Base-by-base conservation (phyloP, 37 sponge, comb jelly and placozoan genomes). In the Diacarnus erythraeanus region DNA sequence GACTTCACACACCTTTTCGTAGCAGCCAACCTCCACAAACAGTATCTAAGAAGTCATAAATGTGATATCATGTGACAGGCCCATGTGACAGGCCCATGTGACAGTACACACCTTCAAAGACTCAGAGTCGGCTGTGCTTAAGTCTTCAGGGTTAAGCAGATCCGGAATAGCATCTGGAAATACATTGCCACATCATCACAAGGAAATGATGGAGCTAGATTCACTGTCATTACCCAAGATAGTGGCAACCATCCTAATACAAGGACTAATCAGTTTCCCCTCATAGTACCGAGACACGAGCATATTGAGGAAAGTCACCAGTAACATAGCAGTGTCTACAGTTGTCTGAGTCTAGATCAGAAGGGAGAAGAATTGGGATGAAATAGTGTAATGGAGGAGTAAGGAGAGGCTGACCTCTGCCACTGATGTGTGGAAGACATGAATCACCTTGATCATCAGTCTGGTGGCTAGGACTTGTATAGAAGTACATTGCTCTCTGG, bases 11-110 rank as follows among this genome's bases (percentile, higher is more conserved):
- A 89, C 42, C 70, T 88, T 88, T 67, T 85, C 82, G 73, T 89
- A 85, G n/a, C 78, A 89, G 38, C 87, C 90, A 0, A 93, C 69
- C 26, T 85, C 83, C 2, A 86, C 91, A 34, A 93, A 80, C 33
- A 82, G 87, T 71, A 78, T 58, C 82, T 80, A 64, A 47, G 51
- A 12, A 47, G 51, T 6, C 6, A 6, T 65, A 10, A 31, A 65
- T 5, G 66, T 71, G 71, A n/a, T 71, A 17, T 40, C 71, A 71
- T 39, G 42, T 68, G 71, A 40, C 22, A 65, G 34, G 34, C 34
- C 38, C 35, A 67, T n/a, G n/a, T n/a, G n/a, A n/a, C n/a, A n/a
- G n/a, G n/a, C n/a, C n/a, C n/a, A n/a, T n/a, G n/a, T 15, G 10
- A 47, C 12, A 12, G 12, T 27, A 15, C 64, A 61, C 64, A 61